Percentiles rank a stretch among this genome's conserved stretches.
Conservation (phyloP, 2,113 vertebrate species). For the Chrysemys picta region DNA sequence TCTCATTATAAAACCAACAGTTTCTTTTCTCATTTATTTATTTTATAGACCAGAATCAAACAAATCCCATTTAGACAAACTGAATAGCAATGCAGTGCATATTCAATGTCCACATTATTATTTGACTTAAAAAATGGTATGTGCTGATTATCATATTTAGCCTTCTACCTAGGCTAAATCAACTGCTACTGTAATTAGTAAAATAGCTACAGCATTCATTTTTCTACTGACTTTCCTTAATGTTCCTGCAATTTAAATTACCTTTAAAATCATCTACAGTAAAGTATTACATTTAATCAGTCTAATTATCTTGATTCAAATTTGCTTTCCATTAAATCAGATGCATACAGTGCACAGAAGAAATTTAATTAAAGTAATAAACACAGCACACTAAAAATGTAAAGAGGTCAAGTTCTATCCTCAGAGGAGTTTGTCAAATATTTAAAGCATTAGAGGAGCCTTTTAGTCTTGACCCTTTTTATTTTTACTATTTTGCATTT, state of each 20-base stretch:
- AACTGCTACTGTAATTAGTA: not conserved
- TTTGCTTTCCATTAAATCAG: conserved; percentile 8
- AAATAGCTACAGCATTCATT: not conserved
- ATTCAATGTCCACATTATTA: not conserved
- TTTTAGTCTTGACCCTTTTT: not conserved
- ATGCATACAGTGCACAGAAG: not conserved
- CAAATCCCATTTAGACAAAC: not conserved
- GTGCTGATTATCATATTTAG: not conserved
- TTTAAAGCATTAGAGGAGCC: not conserved
- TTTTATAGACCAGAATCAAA: not conserved
- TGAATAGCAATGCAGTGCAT: not conserved
- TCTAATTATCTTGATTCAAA: conserved; percentile 7
- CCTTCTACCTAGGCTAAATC: not conserved
- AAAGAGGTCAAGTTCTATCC: not conserved
- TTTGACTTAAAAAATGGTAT: not conserved
- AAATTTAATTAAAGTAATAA: conserved; percentile 1
- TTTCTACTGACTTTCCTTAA: not conserved
- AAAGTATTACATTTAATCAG: conserved; percentile 17
- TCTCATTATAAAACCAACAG: not conserved
- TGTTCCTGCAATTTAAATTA: conserved; percentile 7
- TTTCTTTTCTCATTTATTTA: not conserved
- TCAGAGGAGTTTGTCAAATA: not conserved
- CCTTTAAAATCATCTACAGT: not conserved
- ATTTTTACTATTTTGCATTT: not conserved
- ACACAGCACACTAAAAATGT: not conserved